These are phyloP conservation scores for Pogonognathellus flavescens DNA, from an alignment of 1,140 invertebrate genomes.

Conservation along the genomic window DNA sequence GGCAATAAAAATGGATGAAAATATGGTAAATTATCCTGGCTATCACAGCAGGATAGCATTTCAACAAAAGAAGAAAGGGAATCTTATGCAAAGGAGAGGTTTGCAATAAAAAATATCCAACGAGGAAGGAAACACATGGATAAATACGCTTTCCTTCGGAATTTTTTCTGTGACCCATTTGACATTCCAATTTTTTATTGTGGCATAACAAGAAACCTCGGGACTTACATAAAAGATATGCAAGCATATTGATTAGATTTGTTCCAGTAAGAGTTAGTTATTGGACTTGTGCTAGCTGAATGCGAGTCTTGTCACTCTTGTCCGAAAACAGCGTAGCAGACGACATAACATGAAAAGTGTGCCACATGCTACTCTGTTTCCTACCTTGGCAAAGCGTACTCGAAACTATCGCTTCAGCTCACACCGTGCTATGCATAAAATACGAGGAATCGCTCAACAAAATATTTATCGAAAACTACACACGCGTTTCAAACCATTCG, in stretches of 20 bases:
- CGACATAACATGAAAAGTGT: not conserved
- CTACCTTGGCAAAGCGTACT: not conserved
- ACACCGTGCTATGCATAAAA: not conserved
- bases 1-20: no score
- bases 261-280: conserved; percentile 35
- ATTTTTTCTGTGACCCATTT: conserved; percentile 17
- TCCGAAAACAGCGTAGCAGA: not conserved
- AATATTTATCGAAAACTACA: no score
- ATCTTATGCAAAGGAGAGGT: not conserved
- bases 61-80: not conserved
- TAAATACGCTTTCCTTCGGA: conserved; percentile 29
- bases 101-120: conserved; percentile 27
- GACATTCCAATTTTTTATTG: conserved; percentile 49
- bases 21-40: no score
- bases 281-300: not conserved
- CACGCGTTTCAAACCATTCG: no score
- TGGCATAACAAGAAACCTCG: conserved; percentile 48
- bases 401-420: not conserved
- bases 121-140: conserved; percentile 34
- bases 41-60: not conserved
- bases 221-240: conserved; percentile 34
- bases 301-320: not conserved
- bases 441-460: no score
- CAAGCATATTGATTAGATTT: conserved; percentile 47
- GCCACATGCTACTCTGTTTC: not conserved